Evolutionary conservation across 2,113 vertebrate genomes (phyloP).

Genomic region (Puffinus mauretanicus): DNA sequence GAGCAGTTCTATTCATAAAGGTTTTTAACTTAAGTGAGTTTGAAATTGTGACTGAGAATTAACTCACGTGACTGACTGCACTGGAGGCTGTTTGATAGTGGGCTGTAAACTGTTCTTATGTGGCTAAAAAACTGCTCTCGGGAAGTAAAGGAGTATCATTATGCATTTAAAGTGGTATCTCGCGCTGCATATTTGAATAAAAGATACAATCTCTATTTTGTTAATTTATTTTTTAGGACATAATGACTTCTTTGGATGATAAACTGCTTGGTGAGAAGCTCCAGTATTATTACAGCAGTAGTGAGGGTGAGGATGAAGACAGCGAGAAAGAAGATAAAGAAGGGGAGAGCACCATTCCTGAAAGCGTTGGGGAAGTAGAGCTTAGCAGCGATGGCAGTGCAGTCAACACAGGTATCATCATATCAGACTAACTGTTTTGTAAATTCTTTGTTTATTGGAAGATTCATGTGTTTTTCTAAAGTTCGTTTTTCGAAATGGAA

Average conservation of each 20-base stretch:
- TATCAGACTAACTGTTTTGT: neutral
- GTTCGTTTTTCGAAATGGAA: rapidly evolving
- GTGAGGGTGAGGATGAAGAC: slow-evolving; percentile 94
- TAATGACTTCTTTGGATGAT: slow-evolving; percentile 93
- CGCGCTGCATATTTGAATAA: rapidly evolving
- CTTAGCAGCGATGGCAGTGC: slow-evolving; percentile 85
- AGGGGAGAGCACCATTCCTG: slow-evolving; percentile 74
- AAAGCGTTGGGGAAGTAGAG: slow-evolving; percentile 72
- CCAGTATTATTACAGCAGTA: slow-evolving; percentile 98
- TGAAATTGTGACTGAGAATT: neutral
- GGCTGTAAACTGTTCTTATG: neutral
- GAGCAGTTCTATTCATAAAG: neutral
- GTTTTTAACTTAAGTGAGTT: neutral
- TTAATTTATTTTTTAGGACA: slow-evolving; percentile 2
- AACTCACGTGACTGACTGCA: neutral
- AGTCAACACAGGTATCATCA: slow-evolving; percentile 86
- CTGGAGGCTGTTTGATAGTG: neutral
- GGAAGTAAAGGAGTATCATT: rapidly evolving
- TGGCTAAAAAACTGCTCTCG: neutral
- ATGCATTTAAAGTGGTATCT: no score
- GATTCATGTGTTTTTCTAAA: neutral
- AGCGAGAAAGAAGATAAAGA: slow-evolving; percentile 86
- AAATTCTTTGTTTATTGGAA: neutral
- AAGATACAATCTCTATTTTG: neutral
- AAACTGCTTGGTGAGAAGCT: slow-evolving; percentile 95